Evolutionary conservation across 2,113 vertebrate genomes (phyloP).

Genomic region (Carettochelys insculpta): DNA sequence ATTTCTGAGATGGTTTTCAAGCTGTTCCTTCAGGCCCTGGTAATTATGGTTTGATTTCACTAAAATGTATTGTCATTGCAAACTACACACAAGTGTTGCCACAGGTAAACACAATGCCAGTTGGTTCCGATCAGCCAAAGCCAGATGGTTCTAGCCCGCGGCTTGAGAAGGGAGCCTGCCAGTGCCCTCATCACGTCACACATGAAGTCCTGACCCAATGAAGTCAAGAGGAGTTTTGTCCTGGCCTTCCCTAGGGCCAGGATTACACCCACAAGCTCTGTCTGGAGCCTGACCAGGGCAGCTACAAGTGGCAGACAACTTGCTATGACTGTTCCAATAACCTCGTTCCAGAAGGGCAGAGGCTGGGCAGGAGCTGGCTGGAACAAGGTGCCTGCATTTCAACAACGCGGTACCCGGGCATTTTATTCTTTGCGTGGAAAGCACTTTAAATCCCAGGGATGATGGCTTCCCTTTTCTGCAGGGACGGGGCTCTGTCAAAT

Average conservation of each 20-base stretch:
- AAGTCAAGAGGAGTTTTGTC: neutral
- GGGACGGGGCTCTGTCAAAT: conserved; percentile 50
- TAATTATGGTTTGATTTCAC: neutral
- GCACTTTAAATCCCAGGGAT: conserved; percentile 17
- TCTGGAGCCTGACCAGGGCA: neutral
- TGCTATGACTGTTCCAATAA: neutral
- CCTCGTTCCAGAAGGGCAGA: neutral
- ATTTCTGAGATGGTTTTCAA: neutral
- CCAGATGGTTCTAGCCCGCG: neutral
- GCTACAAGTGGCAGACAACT: neutral
- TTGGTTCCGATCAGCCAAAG: neutral
- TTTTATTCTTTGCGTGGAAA: neutral
- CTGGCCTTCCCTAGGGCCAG: neutral
- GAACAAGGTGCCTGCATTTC: neutral
- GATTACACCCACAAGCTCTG: neutral
- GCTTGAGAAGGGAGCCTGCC: neutral
- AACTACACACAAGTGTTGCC: neutral
- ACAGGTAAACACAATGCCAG: neutral
- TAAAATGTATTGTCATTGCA: neutral
- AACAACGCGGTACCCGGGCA: neutral
- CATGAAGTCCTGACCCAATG: neutral
- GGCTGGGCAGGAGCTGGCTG: neutral
- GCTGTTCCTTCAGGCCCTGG: neutral
- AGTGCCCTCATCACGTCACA: neutral
- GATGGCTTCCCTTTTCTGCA: conserved; percentile 36